Percentiles rank a stretch among this genome's conserved stretches.
phyloP scores from a whole-genome alignment of 23 tunicate species.

The Styela plicata region DNA sequence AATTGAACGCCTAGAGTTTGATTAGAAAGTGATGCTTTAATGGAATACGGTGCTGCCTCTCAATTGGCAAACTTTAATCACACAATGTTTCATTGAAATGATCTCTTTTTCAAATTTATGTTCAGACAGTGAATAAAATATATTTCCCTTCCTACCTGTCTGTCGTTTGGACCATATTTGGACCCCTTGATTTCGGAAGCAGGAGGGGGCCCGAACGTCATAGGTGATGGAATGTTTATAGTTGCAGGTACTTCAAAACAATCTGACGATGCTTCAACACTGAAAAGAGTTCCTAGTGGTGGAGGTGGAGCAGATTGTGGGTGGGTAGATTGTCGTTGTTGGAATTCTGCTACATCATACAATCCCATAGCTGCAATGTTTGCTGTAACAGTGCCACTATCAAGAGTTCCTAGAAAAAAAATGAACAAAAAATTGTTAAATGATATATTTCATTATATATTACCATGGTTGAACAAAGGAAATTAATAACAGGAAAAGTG shows the following conservation, averaged over 20 bases:
- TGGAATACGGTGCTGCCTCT: too few species aligned
- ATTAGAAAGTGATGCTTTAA: too few species aligned
- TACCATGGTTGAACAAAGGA: background rate
- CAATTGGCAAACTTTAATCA: too few species aligned
- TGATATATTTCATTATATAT: background rate
- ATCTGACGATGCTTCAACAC: constrained; percentile 61
- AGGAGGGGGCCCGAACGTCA: constrained; percentile 81
- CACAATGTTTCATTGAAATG: too few species aligned
- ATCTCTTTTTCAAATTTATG: too few species aligned
- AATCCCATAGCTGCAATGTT: constrained; percentile 68
- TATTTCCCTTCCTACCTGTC: constrained; percentile 53
- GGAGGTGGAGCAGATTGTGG: constrained; percentile 72
- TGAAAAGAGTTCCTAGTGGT: constrained; percentile 44
- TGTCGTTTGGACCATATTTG: constrained; percentile 70
- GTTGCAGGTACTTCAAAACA: constrained; percentile 66
- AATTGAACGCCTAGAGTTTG: too few species aligned
- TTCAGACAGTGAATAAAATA: background rate
- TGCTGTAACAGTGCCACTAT: constrained; percentile 89
- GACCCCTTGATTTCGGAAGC: constrained; percentile 65
- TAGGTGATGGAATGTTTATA: constrained; percentile 56
- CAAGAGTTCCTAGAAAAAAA: constrained; percentile 48
- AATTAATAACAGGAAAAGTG: too few species aligned
- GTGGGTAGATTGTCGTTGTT: constrained; percentile 40
- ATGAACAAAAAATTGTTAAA: background rate
- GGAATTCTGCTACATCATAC: constrained; percentile 20